Conservation (phyloP, 2,797 vertebrate genomes). For the Morelia viridis region DNA sequence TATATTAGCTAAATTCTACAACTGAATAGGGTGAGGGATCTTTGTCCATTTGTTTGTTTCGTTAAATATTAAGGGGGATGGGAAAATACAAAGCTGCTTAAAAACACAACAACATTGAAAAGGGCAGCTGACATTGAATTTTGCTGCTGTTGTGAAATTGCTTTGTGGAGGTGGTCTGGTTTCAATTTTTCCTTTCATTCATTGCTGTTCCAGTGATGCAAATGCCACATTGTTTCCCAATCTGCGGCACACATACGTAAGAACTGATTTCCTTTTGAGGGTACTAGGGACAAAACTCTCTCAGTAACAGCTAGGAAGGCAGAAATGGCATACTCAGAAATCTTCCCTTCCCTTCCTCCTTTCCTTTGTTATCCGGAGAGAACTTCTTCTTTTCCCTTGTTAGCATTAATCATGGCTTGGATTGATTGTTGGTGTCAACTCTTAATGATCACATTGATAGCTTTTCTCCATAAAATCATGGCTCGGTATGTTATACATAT, state of each 20-base stretch:
- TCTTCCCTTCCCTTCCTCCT: background rate
- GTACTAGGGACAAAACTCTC: background rate
- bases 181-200: conserved; percentile 10
- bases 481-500: background rate
- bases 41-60: background rate
- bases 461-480: background rate
- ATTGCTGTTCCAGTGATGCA: conserved; percentile 8
- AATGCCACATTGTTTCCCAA: background rate
- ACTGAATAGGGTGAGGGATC: conserved; percentile 37
- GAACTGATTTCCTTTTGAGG: background rate
- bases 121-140: conserved; percentile 31
- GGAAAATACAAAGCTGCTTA: conserved; percentile 10
- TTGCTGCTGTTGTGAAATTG: conserved; percentile 36
- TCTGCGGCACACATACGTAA: background rate
- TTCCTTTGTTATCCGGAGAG: background rate
- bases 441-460: background rate
- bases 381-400: background rate
- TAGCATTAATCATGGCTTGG: background rate
- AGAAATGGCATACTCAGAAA: background rate
- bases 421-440: background rate
- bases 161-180: conserved; percentile 1
- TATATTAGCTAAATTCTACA: conserved; percentile 27
- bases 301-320: background rate
- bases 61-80: background rate
- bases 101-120: conserved; percentile 20